phyloP scores from a whole-genome alignment of 2,113 vertebrate species.

The Phyllostomus discolor region DNA sequence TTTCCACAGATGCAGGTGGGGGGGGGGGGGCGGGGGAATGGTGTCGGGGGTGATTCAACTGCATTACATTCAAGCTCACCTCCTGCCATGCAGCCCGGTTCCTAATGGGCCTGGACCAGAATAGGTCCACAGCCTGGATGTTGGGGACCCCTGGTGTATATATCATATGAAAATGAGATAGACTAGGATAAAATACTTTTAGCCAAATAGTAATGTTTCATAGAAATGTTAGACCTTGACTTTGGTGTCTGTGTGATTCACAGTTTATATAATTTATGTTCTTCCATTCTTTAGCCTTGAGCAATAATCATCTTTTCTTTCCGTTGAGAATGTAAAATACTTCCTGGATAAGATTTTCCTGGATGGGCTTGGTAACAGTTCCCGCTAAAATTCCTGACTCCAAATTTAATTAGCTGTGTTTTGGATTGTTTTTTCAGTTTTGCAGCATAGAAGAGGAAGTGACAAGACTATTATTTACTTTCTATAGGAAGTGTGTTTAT shows the following conservation, averaged over 20 bases:
- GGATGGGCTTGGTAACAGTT: not conserved
- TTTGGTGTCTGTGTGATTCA: not conserved
- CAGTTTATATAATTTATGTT: conserved; percentile 19
- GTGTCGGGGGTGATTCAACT: too few species aligned
- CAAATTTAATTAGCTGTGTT: conserved; percentile 13
- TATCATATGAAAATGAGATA: not conserved
- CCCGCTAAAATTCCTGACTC: not conserved
- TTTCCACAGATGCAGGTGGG: too few species aligned
- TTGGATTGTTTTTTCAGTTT: conserved; percentile 22
- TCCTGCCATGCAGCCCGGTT: too few species aligned
- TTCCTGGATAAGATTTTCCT: not conserved
- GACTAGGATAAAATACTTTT: not conserved
- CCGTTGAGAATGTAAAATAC: not conserved
- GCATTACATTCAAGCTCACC: too few species aligned
- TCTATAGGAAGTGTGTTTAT: not conserved
- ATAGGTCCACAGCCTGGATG: too few species aligned
- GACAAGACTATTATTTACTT: not conserved
- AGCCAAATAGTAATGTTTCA: not conserved
- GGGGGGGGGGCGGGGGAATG: too few species aligned
- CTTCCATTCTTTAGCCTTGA: conserved; percentile 4
- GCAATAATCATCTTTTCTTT: not conserved
- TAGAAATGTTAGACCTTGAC: not conserved
- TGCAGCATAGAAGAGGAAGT: conserved; percentile 9
- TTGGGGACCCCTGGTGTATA: not conserved
- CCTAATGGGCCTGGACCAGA: too few species aligned